These are phyloP conservation scores for Lapara coniferarum DNA, from an alignment of 2,888 invertebrate species.

Conservation along the genomic window DNA sequence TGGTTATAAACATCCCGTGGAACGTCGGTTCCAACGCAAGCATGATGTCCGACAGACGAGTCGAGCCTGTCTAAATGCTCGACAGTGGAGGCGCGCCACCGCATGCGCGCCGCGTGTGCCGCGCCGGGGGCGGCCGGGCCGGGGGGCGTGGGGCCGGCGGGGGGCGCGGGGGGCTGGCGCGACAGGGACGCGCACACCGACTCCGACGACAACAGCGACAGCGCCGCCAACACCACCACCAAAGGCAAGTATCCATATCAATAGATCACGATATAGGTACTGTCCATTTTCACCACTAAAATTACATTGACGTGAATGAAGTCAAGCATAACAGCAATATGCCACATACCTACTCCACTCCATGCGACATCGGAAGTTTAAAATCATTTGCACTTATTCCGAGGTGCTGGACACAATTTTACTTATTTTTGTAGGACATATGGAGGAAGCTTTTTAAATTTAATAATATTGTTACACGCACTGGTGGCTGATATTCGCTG, in stretches of 20 bases:
- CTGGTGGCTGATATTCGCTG: too few relatives aligned
- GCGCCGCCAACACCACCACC: slow-evolving; percentile 78
- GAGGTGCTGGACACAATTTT: too few relatives aligned
- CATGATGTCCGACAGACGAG: slow-evolving; percentile 74
- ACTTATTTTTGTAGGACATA: too few relatives aligned
- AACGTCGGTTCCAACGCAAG: not conserved
- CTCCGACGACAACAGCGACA: slow-evolving; percentile 79
- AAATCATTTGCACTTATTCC: too few relatives aligned
- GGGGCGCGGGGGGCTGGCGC: slow-evolving; percentile 52
- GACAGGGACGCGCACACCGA: slow-evolving; percentile 69
- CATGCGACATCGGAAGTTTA: too few relatives aligned
- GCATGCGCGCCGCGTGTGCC: slow-evolving; percentile 69
- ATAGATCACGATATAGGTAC: too few relatives aligned
- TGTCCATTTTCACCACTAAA: too few relatives aligned
- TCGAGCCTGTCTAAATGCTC: slow-evolving; percentile 86
- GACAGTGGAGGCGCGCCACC: slow-evolving; percentile 85
- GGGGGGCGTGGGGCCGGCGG: slow-evolving; percentile 39
- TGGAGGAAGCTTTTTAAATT: too few relatives aligned
- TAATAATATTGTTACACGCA: too few relatives aligned
- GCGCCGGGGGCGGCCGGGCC: slow-evolving; percentile 36
- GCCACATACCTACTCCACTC: too few relatives aligned
- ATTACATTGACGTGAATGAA: too few relatives aligned
- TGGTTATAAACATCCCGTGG: not conserved
- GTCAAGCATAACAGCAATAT: too few relatives aligned
- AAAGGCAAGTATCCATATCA: slow-evolving; percentile 58